These are phyloP conservation scores for Ecliptopera silaceata DNA, from an alignment of 2,888 invertebrate genomes.

Conservation along the genomic window DNA sequence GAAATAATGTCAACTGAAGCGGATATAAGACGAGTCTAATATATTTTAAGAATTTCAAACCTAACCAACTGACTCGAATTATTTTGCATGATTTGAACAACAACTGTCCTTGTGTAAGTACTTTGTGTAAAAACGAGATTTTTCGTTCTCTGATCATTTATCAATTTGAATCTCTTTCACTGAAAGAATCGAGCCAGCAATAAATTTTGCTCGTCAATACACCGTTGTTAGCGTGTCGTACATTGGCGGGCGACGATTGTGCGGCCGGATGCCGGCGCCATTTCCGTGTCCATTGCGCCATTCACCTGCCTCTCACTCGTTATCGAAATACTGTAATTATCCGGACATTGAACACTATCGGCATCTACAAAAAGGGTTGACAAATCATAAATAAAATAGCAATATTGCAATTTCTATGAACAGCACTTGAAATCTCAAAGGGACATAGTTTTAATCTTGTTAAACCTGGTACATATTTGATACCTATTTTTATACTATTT, in stretches of 20 bases:
- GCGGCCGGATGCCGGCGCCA: constrained; percentile 71
- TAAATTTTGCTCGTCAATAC: constrained; percentile 35
- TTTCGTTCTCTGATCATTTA: constrained; percentile 12
- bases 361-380: constrained; percentile 13
- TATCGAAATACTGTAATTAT: constrained; percentile 58
- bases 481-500: too few species aligned
- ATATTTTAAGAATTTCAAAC: too few species aligned
- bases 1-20: too few species aligned
- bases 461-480: too few species aligned
- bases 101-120: background rate
- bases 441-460: too few species aligned
- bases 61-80: too few species aligned
- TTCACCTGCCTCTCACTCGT: constrained; percentile 55
- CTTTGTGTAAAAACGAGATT: background rate
- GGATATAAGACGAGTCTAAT: too few species aligned
- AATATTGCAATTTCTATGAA: too few species aligned
- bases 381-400: constrained; percentile 1
- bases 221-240: constrained; percentile 31
- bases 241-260: constrained; percentile 55
- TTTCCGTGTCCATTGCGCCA: constrained; percentile 65
- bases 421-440: too few species aligned
- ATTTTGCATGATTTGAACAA: too few species aligned
- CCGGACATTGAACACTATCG: constrained; percentile 17
- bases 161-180: constrained; percentile 22
- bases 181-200: constrained; percentile 23